Conservation (phyloP, 64 coral and sea anemone species). For the Porites australiensis region DNA sequence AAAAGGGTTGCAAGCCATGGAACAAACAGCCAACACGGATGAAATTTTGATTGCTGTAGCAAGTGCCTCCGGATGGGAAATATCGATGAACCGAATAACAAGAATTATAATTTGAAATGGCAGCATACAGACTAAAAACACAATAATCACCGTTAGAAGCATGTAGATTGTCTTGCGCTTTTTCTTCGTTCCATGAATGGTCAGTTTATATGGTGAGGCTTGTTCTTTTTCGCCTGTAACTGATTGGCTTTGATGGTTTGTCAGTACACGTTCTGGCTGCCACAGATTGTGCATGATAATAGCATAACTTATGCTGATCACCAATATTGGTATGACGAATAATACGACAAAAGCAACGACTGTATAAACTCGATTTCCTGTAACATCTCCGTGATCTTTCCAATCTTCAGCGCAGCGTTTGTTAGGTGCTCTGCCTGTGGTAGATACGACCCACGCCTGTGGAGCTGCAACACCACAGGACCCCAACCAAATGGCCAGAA, state of each 20-base stretch:
- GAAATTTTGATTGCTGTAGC: not conserved
- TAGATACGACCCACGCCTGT: constrained; percentile 16
- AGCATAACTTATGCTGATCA: constrained; percentile 61
- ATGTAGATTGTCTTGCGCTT: constrained; percentile 90
- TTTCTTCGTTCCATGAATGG: constrained; percentile 25
- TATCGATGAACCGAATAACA: constrained; percentile 13
- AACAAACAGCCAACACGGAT: constrained; percentile 43
- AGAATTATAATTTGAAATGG: constrained; percentile 71
- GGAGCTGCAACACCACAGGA: constrained; percentile 61
- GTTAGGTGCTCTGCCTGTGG: not conserved
- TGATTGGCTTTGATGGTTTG: not conserved
- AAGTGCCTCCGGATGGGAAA: not conserved
- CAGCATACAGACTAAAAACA: constrained; percentile 84
- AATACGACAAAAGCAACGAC: constrained; percentile 65
- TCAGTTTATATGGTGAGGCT: not conserved
- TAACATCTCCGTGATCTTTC: constrained; percentile 52
- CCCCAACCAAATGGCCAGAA: constrained; percentile 76
- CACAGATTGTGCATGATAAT: constrained; percentile 64
- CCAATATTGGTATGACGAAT: constrained; percentile 72
- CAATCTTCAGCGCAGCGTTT: constrained; percentile 66
- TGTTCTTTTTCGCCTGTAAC: too few species aligned
- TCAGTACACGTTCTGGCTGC: constrained; percentile 36
- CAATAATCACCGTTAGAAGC: constrained; percentile 81
- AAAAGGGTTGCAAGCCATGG: constrained; percentile 84
- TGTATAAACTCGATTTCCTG: constrained; percentile 61